These are phyloP conservation scores for Chymomyza fuscimana DNA, from an alignment of 2,888 invertebrate species.

Conservation along the genomic window DNA sequence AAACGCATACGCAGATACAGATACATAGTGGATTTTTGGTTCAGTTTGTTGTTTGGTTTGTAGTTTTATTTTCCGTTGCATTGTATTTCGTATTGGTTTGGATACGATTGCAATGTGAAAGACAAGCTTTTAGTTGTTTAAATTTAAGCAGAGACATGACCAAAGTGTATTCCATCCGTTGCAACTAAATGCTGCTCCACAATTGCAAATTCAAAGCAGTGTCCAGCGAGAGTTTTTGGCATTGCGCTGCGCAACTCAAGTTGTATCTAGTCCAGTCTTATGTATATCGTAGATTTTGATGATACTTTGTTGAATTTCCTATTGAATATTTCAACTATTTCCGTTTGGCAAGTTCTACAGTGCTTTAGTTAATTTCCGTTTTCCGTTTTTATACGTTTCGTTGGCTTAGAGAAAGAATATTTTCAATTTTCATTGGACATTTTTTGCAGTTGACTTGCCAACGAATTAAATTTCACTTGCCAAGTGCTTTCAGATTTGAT, in stretches of 20 bases:
- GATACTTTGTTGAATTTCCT: slow-evolving; percentile 44
- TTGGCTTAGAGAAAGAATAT: background rate
- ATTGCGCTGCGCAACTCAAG: background rate
- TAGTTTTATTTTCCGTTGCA: background rate
- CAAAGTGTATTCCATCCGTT: slow-evolving; percentile 24
- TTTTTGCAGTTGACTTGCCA: slow-evolving; percentile 63
- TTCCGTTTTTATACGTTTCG: slow-evolving; percentile 30
- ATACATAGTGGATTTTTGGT: slow-evolving; percentile 17
- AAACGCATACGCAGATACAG: slow-evolving; percentile 18
- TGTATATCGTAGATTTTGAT: background rate
- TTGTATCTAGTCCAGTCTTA: background rate
- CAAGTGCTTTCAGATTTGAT: slow-evolving; percentile 28
- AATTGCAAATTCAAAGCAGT: slow-evolving; percentile 16
- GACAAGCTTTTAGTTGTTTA: slow-evolving; percentile 61
- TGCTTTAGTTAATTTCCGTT: slow-evolving; percentile 66
- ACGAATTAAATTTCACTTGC: slow-evolving; percentile 61
- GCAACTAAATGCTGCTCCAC: background rate
- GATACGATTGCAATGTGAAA: slow-evolving; percentile 33
- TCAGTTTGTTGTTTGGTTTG: slow-evolving; percentile 18
- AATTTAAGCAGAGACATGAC: slow-evolving; percentile 47
- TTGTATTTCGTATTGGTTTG: slow-evolving; percentile 22
- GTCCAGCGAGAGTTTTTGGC: background rate
- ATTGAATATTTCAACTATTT: slow-evolving; percentile 59
- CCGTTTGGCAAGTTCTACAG: slow-evolving; percentile 46
- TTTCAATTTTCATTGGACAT: slow-evolving; percentile 50